A percentile compares a stretch with the other conserved stretches of the same genome.
phyloP scores from a whole-genome alignment of 2,888 invertebrate genomes.

The Drosophila antonietae region DNA sequence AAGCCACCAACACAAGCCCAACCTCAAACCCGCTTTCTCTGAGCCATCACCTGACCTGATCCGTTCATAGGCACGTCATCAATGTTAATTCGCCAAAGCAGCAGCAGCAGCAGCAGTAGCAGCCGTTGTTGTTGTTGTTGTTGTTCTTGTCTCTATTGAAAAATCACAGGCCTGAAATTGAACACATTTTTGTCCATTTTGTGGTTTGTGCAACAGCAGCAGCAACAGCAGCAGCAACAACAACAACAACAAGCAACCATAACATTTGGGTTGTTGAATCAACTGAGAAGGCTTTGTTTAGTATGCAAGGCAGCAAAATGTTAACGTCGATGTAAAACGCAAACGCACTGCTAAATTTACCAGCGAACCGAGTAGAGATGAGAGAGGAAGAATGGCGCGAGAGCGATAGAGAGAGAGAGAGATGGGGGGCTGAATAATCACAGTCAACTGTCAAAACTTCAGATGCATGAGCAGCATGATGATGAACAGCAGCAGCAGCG shows the following conservation, averaged over 20 bases:
- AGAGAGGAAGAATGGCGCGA: background rate
- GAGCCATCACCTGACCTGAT: constrained; percentile 13
- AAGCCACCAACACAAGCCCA: too few species aligned
- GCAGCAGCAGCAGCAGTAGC: constrained; percentile 47
- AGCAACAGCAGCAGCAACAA: constrained; percentile 27
- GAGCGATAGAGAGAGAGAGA: background rate
- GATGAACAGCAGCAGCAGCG: constrained; percentile 45
- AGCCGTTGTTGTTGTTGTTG: constrained; percentile 6
- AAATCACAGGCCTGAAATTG: constrained; percentile 78
- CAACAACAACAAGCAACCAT: constrained; percentile 32
- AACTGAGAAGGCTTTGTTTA: constrained; percentile 60
- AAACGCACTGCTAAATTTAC: constrained; percentile 70
- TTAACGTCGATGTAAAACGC: constrained; percentile 74
- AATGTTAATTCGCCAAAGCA: constrained; percentile 75
- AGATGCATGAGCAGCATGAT: constrained; percentile 73
- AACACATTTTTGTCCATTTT: constrained; percentile 80
- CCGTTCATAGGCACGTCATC: constrained; percentile 59
- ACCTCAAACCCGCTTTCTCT: background rate
- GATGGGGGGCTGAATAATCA: constrained; percentile 55
- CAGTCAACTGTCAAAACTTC: constrained; percentile 77
- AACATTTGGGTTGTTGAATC: constrained; percentile 47
- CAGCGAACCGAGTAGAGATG: background rate
- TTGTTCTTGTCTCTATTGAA: constrained; percentile 60
- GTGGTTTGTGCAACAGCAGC: constrained; percentile 60
- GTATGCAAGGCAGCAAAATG: constrained; percentile 75